A percentile compares a stretch with the other conserved stretches of the same genome.
Conservation (phyloP, 2,888 invertebrate genomes). For the Seira musarum region DNA sequence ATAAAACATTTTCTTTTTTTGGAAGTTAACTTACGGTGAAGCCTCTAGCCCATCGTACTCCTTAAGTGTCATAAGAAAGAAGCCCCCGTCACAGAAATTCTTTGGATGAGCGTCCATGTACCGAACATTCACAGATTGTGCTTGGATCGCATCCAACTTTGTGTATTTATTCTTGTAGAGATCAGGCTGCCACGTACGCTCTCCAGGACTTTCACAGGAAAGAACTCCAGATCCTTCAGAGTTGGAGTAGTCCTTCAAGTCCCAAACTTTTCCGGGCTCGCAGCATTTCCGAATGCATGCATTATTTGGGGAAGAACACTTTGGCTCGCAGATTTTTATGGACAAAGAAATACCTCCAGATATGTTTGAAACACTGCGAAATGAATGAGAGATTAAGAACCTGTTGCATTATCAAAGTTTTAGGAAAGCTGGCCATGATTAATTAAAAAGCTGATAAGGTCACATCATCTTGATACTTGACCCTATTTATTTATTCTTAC, state of each 20-base stretch:
- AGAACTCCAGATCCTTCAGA: slow-evolving; percentile 25
- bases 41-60: slow-evolving; percentile 33
- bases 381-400: too few species aligned
- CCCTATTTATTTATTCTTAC: slow-evolving; percentile 18
- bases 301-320: background rate
- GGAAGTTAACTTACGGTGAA: slow-evolving; percentile 47
- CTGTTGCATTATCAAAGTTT: too few species aligned
- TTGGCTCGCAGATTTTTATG: slow-evolving; percentile 37
- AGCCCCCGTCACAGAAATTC: slow-evolving; percentile 43
- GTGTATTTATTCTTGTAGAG: slow-evolving; percentile 29
- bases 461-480: too few species aligned
- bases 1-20: slow-evolving; percentile 1
- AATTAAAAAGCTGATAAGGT: too few species aligned
- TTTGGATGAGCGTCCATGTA: slow-evolving; percentile 36
- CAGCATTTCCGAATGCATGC: slow-evolving; percentile 49
- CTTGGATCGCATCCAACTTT: slow-evolving; percentile 3
- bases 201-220: slow-evolving; percentile 18
- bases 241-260: slow-evolving; percentile 28
- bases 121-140: slow-evolving; percentile 10
- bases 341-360: too few species aligned
- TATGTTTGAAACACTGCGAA: too few species aligned
- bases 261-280: slow-evolving; percentile 48
- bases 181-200: slow-evolving; percentile 19
- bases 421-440: too few species aligned
- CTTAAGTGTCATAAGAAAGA: slow-evolving; percentile 46